Evolutionary conservation across 2,888 invertebrate species (phyloP).

Genomic region (Argyra leucocephala): DNA sequence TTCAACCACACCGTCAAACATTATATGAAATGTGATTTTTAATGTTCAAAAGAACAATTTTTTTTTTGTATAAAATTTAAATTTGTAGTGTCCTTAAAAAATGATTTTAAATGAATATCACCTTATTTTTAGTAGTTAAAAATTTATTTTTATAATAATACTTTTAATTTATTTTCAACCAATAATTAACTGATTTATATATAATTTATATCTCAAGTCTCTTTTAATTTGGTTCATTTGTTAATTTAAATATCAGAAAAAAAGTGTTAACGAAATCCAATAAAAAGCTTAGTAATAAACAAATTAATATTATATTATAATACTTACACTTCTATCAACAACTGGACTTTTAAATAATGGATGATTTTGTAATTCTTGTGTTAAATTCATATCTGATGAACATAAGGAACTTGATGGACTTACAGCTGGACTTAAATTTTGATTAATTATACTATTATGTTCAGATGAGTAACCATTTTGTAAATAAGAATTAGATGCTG

Average conservation of each 20-base stretch:
- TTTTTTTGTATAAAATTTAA: too few species aligned
- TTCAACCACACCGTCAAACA: too few species aligned
- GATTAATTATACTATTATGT: constrained; percentile 27
- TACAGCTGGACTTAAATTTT: constrained; percentile 40
- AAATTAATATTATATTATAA: constrained; percentile 8
- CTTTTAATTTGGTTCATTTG: not conserved
- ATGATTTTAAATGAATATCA: too few species aligned
- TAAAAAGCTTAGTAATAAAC: constrained; percentile 10
- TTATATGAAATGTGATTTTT: too few species aligned
- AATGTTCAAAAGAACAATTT: too few species aligned
- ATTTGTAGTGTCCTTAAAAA: too few species aligned
- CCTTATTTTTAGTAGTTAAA: too few species aligned
- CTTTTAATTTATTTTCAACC: not conserved
- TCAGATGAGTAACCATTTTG: constrained; percentile 35
- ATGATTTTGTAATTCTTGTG: constrained; percentile 51
- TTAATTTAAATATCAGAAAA: not conserved
- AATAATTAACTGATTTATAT: too few species aligned
- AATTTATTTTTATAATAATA: too few species aligned
- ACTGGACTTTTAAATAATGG: constrained; percentile 49
- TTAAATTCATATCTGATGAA: constrained; percentile 44
- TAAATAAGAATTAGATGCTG: constrained; percentile 39
- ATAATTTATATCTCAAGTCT: not conserved
- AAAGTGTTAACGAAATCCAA: constrained; percentile 18
- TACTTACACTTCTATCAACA: constrained; percentile 57
- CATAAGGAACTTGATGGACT: constrained; percentile 42